A percentile compares a stretch with the other conserved stretches of the same genome.
Evolutionary conservation across 2,113 vertebrate genomes (phyloP).

Genomic region (Zingel zingel): DNA sequence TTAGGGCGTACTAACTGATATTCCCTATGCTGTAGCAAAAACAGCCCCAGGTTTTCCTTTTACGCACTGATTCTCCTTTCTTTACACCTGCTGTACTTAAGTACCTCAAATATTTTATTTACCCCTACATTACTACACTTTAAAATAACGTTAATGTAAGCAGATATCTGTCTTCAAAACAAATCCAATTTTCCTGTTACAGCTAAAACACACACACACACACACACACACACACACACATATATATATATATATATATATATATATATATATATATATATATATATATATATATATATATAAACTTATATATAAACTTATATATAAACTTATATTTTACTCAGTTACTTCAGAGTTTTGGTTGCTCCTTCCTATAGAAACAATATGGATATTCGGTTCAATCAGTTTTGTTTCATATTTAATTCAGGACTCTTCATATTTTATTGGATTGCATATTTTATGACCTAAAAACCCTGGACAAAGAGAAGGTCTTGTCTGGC

Average conservation of each 20-base stretch:
- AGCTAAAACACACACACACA: too few species aligned
- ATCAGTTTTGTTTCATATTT: conserved; percentile 74
- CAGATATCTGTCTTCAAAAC: neutral
- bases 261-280: too few species aligned
- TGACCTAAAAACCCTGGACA: conserved; percentile 66
- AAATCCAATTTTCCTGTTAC: neutral
- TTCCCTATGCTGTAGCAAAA: neutral
- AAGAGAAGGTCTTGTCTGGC: conserved; percentile 52
- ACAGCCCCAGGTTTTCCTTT: neutral
- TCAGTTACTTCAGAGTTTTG: neutral
- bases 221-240: too few species aligned
- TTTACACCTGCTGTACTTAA: neutral
- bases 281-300: too few species aligned
- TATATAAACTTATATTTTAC: neutral
- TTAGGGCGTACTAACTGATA: neutral
- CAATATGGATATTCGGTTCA: conserved; percentile 6
- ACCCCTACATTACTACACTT: neutral
- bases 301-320: too few species aligned
- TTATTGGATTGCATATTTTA: conserved; percentile 76
- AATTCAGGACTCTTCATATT: conserved; percentile 75
- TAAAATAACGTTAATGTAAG: neutral
- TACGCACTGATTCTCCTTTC: neutral
- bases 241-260: too few species aligned
- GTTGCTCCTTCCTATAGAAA: conserved; percentile 9
- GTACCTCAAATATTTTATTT: neutral